Conservation (phyloP, 2,888 invertebrate species). For the Drosophila prolongata region DNA sequence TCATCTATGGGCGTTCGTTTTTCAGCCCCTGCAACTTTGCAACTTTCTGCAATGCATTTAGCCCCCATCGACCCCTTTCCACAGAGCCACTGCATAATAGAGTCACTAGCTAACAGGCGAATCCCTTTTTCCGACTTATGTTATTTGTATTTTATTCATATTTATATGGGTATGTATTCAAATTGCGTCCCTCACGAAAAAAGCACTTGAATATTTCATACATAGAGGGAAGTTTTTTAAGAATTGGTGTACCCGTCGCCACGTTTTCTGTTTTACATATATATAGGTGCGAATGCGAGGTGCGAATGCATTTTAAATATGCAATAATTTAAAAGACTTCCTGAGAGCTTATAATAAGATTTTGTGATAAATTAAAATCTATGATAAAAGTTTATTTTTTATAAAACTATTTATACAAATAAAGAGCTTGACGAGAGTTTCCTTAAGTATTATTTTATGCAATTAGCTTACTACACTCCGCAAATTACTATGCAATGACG, state of each 20-base stretch:
- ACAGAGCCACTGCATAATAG: slow-evolving; percentile 60
- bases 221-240: background rate
- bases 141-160: background rate
- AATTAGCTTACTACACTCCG: too few relatives aligned
- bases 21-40: slow-evolving; percentile 42
- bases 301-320: too few relatives aligned
- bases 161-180: background rate
- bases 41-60: slow-evolving; percentile 27
- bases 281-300: too few relatives aligned
- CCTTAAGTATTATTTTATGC: too few relatives aligned
- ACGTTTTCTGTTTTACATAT: background rate
- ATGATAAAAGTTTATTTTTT: too few relatives aligned
- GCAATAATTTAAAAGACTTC: too few relatives aligned
- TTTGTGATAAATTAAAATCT: too few relatives aligned
- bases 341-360: too few relatives aligned
- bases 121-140: background rate
- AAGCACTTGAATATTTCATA: background rate
- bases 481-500: too few relatives aligned
- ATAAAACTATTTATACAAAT: too few relatives aligned
- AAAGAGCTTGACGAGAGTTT: too few relatives aligned
- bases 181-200: background rate
- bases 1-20: slow-evolving; percentile 73
- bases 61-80: background rate
- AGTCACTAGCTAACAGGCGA: slow-evolving; percentile 8
- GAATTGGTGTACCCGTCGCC: background rate